These are phyloP conservation scores for Odontocolon sp. DNA, from an alignment of 2,888 invertebrate genomes.

Conservation along the genomic window DNA sequence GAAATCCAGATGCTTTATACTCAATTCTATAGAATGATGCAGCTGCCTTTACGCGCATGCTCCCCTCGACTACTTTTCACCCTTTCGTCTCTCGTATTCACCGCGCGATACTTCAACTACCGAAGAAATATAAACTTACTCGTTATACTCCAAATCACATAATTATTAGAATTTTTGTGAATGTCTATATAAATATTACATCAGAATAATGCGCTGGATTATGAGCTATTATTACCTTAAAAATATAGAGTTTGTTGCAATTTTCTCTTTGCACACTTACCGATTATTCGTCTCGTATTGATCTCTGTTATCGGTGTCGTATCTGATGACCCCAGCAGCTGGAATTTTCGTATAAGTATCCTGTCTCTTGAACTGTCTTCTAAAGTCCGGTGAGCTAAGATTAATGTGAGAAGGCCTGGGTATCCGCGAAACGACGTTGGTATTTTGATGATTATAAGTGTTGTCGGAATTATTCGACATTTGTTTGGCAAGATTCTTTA, in stretches of 20 bases:
- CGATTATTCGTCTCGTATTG: slow-evolving; percentile 72
- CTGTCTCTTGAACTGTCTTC: slow-evolving; percentile 76
- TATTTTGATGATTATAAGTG: slow-evolving; percentile 62
- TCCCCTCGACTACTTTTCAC: slow-evolving; percentile 7
- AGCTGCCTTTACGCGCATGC: slow-evolving; percentile 57
- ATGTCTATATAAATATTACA: neutral
- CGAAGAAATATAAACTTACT: no score
- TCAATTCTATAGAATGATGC: slow-evolving; percentile 53
- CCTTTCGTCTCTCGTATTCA: neutral
- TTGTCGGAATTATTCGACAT: slow-evolving; percentile 71
- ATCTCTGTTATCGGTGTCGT: slow-evolving; percentile 76
- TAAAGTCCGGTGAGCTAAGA: slow-evolving; percentile 67
- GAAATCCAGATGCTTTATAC: slow-evolving; percentile 31
- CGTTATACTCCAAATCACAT: no score
- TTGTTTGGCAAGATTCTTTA: slow-evolving; percentile 82
- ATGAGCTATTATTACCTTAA: no score
- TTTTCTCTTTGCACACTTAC: no score
- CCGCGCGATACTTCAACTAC: slow-evolving; percentile 43
- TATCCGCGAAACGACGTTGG: slow-evolving; percentile 72
- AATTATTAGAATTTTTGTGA: neutral
- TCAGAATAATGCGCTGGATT: no score
- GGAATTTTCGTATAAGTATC: slow-evolving; percentile 78
- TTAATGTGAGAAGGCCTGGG: slow-evolving; percentile 76
- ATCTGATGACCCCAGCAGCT: slow-evolving; percentile 69
- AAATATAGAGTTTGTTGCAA: no score